Conservation (phyloP, 2,888 invertebrate species). For the Drosophila lacicola region DNA sequence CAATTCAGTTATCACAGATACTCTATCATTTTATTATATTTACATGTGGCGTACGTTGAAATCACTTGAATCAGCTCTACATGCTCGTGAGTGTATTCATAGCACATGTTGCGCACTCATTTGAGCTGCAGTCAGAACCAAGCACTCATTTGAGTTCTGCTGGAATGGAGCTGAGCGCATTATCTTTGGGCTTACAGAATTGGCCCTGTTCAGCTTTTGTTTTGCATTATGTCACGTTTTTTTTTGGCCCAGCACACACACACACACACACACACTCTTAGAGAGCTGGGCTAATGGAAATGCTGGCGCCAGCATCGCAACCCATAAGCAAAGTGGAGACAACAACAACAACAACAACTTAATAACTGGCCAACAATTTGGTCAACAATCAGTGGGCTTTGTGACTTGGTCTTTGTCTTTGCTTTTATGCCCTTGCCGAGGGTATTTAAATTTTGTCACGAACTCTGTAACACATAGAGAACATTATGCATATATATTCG, state of each 20-base stretch:
- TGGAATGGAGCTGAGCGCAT: background rate
- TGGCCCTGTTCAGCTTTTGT: slow-evolving; percentile 7
- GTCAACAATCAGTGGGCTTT: slow-evolving; percentile 42
- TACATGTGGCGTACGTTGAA: too few species aligned
- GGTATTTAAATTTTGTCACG: background rate
- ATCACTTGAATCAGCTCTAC: too few species aligned
- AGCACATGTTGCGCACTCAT: slow-evolving; percentile 7
- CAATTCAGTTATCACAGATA: too few species aligned
- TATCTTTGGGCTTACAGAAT: background rate
- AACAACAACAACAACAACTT: slow-evolving; percentile 24
- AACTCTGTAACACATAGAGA: too few species aligned
- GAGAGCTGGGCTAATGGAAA: slow-evolving; percentile 22
- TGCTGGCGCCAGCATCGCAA: slow-evolving; percentile 68
- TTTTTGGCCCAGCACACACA: slow-evolving; percentile 2
- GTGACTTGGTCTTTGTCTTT: slow-evolving; percentile 7
- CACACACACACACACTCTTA: background rate
- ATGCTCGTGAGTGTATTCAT: background rate
- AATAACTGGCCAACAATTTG: slow-evolving; percentile 43
- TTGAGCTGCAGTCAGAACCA: background rate
- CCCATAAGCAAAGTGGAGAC: slow-evolving; percentile 5
- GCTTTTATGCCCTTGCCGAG: background rate
- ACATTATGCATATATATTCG: too few species aligned
- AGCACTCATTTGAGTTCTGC: slow-evolving; percentile 8
- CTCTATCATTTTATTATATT: too few species aligned
- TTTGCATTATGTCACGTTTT: slow-evolving; percentile 66